phyloP scores from a whole-genome alignment of 2,113 vertebrate species.

The Oncorhynchus mykiss region DNA sequence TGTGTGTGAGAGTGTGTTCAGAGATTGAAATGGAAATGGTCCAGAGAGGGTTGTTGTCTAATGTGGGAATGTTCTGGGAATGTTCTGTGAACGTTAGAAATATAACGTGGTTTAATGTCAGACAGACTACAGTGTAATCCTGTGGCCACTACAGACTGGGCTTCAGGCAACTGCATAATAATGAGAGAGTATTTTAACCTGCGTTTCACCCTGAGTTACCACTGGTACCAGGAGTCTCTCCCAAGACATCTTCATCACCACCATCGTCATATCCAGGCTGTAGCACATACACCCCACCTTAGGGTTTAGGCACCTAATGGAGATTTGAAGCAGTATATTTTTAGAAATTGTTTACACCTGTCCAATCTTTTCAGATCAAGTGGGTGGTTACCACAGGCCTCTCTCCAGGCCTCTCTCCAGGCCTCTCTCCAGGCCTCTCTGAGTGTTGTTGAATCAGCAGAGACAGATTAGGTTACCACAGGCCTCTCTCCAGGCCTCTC shows the following conservation, averaged over 20 bases:
- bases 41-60: constrained; percentile 45
- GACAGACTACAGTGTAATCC: constrained; percentile 52
- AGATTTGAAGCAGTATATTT: no score
- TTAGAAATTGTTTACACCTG: no score
- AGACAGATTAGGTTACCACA: no score
- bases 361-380: no score
- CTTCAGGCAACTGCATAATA: constrained; percentile 55
- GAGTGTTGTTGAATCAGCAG: no score
- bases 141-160: constrained; percentile 42
- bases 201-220: constrained; percentile 46
- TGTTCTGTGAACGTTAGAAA: background rate
- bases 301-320: no score
- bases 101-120: constrained; percentile 58
- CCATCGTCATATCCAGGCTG: no score
- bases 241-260: background rate
- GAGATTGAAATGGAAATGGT: constrained; percentile 37
- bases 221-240: constrained; percentile 14
- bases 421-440: no score
- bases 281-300: no score
- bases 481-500: no score
- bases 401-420: no score
- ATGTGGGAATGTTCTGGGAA: background rate
- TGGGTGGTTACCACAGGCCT: no score
- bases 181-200: constrained; percentile 54
- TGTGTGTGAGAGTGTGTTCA: constrained; percentile 21